Conservation (phyloP, 1,140 invertebrate species). For the Paraescarpia echinospica region DNA sequence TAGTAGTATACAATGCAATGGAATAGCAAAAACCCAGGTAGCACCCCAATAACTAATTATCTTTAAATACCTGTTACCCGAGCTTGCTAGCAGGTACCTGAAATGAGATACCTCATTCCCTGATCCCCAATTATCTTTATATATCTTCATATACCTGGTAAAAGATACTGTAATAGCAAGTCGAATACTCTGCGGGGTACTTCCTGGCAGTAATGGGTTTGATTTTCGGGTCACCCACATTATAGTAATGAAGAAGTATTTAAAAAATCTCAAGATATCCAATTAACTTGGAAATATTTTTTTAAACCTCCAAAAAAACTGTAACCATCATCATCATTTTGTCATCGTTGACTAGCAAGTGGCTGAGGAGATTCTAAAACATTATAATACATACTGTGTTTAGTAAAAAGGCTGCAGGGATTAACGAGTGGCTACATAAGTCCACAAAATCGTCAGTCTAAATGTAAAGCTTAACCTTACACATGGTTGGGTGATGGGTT, state of each 20-base stretch:
- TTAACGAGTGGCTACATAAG: too few species aligned
- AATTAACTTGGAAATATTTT: not conserved
- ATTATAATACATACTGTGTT: too few species aligned
- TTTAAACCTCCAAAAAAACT: not conserved
- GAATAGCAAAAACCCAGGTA: not conserved
- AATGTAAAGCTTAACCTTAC: too few species aligned
- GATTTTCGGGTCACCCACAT: too few species aligned
- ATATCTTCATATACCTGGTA: not conserved
- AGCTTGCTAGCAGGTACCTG: not conserved
- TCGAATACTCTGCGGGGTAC: not conserved
- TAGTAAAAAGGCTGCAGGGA: too few species aligned
- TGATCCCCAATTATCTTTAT: not conserved
- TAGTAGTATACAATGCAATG: too few species aligned
- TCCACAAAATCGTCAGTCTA: too few species aligned
- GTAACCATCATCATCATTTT: not conserved
- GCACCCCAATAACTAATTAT: not conserved
- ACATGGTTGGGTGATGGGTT: too few species aligned
- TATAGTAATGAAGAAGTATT: not conserved
- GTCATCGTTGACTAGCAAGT: too few species aligned
- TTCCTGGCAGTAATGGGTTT: too few species aligned
- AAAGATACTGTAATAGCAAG: not conserved
- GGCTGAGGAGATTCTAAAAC: too few species aligned
- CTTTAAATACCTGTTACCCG: not conserved
- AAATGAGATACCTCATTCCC: not conserved
- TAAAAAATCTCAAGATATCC: not conserved